Base-by-base conservation (phyloP, 2,888 invertebrate species). In the Coleophora flavipennella region DNA sequence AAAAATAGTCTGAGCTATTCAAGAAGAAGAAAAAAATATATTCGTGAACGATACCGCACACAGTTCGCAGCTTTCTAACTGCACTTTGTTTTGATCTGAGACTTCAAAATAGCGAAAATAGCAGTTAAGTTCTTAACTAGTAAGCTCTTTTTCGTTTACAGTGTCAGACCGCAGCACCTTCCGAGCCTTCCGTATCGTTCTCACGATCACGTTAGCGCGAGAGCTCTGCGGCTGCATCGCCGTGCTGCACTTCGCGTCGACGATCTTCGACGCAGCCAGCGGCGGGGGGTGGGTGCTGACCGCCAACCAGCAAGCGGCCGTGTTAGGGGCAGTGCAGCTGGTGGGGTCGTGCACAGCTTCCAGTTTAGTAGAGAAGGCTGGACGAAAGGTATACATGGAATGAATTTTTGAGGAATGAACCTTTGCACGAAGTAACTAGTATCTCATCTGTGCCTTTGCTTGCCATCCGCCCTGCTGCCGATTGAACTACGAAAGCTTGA, bases 181-280 rank as follows among this genome's bases (percentile, higher is more conserved):
- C 51, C 74, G 85, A 1, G 87, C 86, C 0, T 85, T 87, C 51
- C 85, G 87, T 33, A 87, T 88, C 39, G 86, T 86, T 0, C 77
- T 83, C 2, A 74, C 65, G 11, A 78, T 84, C 41, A 83, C 80
- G 0, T 50, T 81, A 1, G 83, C 80, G 0, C 58, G 84, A 0
- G 83, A 84, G 50, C 57, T 85, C 20, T 79, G 84, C 49, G 85
- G 85, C 1, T 79, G 83, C 35, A 57, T 85, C 0, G 83, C 85
- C 0, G 79, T 85, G 1, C 55, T 84, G 2, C 76, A 81, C 58
- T 85, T 78, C 56, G 85, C 85, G 0, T 79, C 81, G 0, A 63
- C 69, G 13, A 85, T 85, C 67, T 87, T 87, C 65, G 64, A 56
- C 44, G 56, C 68, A 34, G 79, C 85, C 0, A 65, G 66, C 12